Evolutionary conservation across 2,888 invertebrate species (phyloP).

Genomic region (Drosophila imparisetae): DNA sequence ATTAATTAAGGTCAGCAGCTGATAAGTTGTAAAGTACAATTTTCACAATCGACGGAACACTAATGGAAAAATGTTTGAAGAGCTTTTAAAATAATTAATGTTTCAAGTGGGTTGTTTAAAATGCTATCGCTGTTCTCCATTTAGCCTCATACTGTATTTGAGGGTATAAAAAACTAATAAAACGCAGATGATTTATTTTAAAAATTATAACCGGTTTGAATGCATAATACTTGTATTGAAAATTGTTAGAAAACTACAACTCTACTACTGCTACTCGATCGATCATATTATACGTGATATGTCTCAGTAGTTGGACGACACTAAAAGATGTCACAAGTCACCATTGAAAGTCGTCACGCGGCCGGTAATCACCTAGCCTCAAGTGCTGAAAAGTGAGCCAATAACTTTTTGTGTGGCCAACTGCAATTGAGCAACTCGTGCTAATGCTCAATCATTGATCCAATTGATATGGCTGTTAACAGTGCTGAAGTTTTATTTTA

Average conservation of each 20-base stretch:
- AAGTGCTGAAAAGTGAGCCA: not conserved
- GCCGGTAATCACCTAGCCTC: not conserved
- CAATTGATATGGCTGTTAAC: conserved; percentile 56
- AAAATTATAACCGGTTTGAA: not conserved
- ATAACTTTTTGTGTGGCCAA: not conserved
- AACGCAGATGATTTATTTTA: not conserved
- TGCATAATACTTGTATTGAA: not conserved
- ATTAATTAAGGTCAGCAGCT: not conserved
- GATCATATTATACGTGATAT: conserved; percentile 18
- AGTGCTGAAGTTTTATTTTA: conserved; percentile 45
- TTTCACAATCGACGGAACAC: not conserved
- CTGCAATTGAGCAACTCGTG: conserved; percentile 65
- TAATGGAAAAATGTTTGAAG: not conserved
- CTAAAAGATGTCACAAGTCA: conserved; percentile 26
- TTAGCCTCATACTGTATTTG: not conserved
- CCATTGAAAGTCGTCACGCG: conserved; percentile 29
- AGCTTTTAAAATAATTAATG: not conserved
- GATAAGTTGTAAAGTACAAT: conserved; percentile 2
- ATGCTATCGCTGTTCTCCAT: not conserved
- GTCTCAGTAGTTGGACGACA: conserved; percentile 5
- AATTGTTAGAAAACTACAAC: not conserved
- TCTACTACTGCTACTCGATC: conserved; percentile 11
- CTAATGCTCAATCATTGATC: conserved; percentile 72
- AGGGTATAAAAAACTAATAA: not conserved
- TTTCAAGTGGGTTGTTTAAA: not conserved